Evolutionary conservation across 2,888 invertebrate genomes (phyloP), one percentile per base, ranked within the genome.

Genomic region (Piscicola geometra): DNA sequence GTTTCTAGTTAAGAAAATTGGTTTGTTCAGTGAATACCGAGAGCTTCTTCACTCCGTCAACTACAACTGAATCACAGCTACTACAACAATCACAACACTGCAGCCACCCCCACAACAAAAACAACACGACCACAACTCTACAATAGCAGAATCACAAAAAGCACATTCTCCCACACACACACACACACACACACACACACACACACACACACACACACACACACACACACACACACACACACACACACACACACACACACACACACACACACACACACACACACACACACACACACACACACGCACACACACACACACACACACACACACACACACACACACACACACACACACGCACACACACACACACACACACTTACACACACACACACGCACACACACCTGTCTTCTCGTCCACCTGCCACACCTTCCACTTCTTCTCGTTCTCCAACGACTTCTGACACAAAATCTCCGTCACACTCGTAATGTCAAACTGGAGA

Each of bases 391-490:
- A 41, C 41, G 15, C 41, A 5, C 5, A 9, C 32, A 33, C 56
- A 33, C 77, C 81, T n/a, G 76, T 79, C 1, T 73, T 73, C 0
- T 41, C 33, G 75, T 82, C 78, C n/a, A 82, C 78, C 0, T 41
- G 18, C 9, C 80, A 77, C 0, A 80, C 77, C 0, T 75, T 78
- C 84, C 84, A 84, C 18, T 32, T 50, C 77, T 84, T 83, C 12
- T 30, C 60, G 74, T 84, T 84, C 0, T 80, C 70, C n/a, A 81
- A 78, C 0, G 81, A 82, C 3, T 77, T 50, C 0, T 79, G 77
- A 77, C 84, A 84, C 32, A 76, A 68, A 1, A 83, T 80, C 68
- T 80, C 78, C 9, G 81, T 81, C 2, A 77, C 72, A 9, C 82
- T 82, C 0, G 79, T 73, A 5, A 83, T 64, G 30, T 74, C 68